Evolutionary conservation across 2,797 vertebrate species (phyloP).

Genomic region (Yasuhikotakia modesta): DNA sequence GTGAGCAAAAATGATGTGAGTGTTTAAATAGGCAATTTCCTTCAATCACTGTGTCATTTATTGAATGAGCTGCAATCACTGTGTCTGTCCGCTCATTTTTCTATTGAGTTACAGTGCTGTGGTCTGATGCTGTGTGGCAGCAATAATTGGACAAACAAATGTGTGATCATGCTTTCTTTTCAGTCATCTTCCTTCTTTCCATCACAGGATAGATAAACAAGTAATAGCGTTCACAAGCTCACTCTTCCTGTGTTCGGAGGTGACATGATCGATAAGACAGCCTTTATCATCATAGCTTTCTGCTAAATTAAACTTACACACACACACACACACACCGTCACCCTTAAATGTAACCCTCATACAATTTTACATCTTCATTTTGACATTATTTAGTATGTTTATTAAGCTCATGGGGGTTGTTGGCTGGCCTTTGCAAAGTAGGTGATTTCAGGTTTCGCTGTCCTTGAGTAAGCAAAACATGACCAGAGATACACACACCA

Average conservation of each 20-base stretch:
- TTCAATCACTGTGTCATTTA: conserved; percentile 40
- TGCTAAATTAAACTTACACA: conserved; percentile 12
- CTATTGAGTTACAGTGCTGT: conserved; percentile 36
- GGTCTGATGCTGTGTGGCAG: conserved; percentile 24
- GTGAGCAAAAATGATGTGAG: conserved; percentile 27
- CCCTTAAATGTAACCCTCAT: background rate
- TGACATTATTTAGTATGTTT: background rate
- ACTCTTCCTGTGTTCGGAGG: conserved; percentile 16
- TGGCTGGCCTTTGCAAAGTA: background rate
- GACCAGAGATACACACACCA: background rate
- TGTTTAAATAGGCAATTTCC: conserved; percentile 45
- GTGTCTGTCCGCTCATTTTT: conserved; percentile 3
- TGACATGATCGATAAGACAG: conserved; percentile 23
- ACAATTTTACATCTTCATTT: conserved; percentile 29
- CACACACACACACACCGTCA: background rate
- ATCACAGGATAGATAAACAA: conserved; percentile 40
- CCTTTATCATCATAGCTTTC: conserved; percentile 30
- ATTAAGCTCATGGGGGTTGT: background rate
- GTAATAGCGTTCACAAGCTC: conserved; percentile 15
- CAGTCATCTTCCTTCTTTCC: background rate
- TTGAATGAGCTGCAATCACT: conserved; percentile 37
- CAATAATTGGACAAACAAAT: conserved; percentile 39
- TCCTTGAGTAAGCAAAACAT: background rate
- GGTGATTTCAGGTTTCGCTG: background rate
- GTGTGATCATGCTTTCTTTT: conserved; percentile 45